phyloP scores from a whole-genome alignment of 2,888 invertebrate species.

The Marasmarcha lunaedactyla region DNA sequence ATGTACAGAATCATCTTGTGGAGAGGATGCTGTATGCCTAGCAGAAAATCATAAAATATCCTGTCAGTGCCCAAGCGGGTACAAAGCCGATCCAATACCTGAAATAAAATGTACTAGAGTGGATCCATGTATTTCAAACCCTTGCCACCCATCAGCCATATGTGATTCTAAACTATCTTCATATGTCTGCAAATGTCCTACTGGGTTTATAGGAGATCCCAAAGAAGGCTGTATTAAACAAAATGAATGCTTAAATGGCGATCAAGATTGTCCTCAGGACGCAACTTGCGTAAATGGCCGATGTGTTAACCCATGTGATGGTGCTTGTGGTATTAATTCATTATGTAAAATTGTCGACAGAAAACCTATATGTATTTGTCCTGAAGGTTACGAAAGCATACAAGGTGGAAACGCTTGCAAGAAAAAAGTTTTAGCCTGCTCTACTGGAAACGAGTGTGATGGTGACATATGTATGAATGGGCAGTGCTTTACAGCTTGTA shows the following conservation, averaged over 20 bases:
- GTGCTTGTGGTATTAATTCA: conserved; percentile 85
- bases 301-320: conserved; percentile 86
- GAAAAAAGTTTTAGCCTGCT: conserved; percentile 75
- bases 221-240: conserved; percentile 82
- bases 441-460: conserved; percentile 79
- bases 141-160: conserved; percentile 84
- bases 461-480: conserved; percentile 84
- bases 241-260: conserved; percentile 79
- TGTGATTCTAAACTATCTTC: conserved; percentile 79
- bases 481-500: conserved; percentile 86
- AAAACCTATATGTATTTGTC: conserved; percentile 83
- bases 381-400: conserved; percentile 80
- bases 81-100: conserved; percentile 83
- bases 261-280: conserved; percentile 81
- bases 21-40: conserved; percentile 88
- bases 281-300: conserved; percentile 78
- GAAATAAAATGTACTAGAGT: conserved; percentile 82
- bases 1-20: conserved; percentile 86
- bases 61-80: conserved; percentile 90
- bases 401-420: conserved; percentile 73
- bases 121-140: conserved; percentile 80
- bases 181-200: conserved; percentile 83
- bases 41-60: conserved; percentile 84
- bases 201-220: conserved; percentile 83
- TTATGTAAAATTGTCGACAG: conserved; percentile 83